Conservation (phyloP, 2,888 invertebrate species). For the Lasioglossum vierecki region DNA sequence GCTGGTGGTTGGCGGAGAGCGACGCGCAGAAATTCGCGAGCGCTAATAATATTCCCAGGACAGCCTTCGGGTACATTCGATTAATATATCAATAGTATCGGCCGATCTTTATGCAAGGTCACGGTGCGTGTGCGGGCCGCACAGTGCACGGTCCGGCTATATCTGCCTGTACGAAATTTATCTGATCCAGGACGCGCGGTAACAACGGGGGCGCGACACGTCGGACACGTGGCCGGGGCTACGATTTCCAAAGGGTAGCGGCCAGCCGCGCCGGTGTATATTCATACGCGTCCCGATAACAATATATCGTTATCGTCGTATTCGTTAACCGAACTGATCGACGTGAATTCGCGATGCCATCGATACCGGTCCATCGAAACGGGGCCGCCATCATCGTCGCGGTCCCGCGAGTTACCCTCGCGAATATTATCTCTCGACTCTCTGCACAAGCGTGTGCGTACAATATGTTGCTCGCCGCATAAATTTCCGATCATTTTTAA, state of each 20-base stretch:
- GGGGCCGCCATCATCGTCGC: neutral
- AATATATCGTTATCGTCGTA: conserved; percentile 67
- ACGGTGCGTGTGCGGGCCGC: conserved; percentile 39
- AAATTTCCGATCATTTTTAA: neutral
- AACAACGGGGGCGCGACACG: conserved; percentile 73
- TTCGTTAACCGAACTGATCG: conserved; percentile 66
- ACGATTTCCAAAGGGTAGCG: conserved; percentile 67
- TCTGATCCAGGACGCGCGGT: conserved; percentile 66
- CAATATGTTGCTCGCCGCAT: neutral
- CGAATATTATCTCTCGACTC: neutral
- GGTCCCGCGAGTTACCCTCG: neutral
- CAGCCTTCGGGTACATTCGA: conserved; percentile 49
- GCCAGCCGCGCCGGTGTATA: conserved; percentile 53
- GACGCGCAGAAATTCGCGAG: neutral
- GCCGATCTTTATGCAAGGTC: conserved; percentile 66
- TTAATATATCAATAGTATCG: conserved; percentile 70
- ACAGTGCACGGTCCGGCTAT: conserved; percentile 31
- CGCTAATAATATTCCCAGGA: conserved; percentile 47
- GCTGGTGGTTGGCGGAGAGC: neutral
- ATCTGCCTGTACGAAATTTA: conserved; percentile 68
- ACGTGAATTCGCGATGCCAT: conserved; percentile 56
- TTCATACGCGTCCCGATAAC: conserved; percentile 64
- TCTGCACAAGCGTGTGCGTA: neutral
- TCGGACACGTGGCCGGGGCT: conserved; percentile 68
- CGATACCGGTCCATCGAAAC: conserved; percentile 32